Evolutionary conservation across 2,888 invertebrate species (phyloP).

Genomic region (Chromoteleia sp.): DNA sequence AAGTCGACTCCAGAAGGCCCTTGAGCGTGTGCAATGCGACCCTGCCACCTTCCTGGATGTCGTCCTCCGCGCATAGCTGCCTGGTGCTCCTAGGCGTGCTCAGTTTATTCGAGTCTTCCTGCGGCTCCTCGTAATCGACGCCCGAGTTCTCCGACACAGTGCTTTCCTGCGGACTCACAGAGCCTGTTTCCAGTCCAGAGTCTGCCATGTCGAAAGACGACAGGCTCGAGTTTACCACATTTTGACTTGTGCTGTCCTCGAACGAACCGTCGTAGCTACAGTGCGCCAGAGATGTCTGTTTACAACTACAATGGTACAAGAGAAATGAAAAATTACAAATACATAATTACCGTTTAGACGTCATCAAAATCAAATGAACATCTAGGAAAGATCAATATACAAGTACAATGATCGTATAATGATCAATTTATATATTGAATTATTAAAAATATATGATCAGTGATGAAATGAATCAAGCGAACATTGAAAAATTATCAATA

Average conservation of each 20-base stretch:
- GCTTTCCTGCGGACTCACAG: conserved; percentile 83
- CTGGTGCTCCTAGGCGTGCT: conserved; percentile 58
- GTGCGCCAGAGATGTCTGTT: conserved; percentile 34
- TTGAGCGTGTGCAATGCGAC: conserved; percentile 53
- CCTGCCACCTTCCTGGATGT: conserved; percentile 49
- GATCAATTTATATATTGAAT: too few species aligned
- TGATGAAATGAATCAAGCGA: too few species aligned
- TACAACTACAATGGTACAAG: background rate
- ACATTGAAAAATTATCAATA: too few species aligned
- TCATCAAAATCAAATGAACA: too few species aligned
- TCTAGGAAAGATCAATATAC: too few species aligned
- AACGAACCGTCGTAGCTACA: conserved; percentile 53
- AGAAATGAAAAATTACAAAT: too few species aligned
- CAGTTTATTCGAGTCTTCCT: conserved; percentile 78
- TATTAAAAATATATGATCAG: too few species aligned
- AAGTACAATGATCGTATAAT: too few species aligned
- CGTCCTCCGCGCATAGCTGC: conserved; percentile 51
- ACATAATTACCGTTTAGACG: too few species aligned
- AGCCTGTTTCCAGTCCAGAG: conserved; percentile 84
- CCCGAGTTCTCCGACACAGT: conserved; percentile 83
- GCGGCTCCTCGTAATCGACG: conserved; percentile 80
- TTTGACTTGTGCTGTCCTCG: conserved; percentile 57
- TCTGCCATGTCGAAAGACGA: conserved; percentile 83
- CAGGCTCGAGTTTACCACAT: conserved; percentile 74
- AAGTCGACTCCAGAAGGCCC: conserved; percentile 59